A percentile compares a stretch with the other conserved stretches of the same genome.
phyloP scores from a whole-genome alignment of 1,140 invertebrate genomes.

The Halesus radiatus region DNA sequence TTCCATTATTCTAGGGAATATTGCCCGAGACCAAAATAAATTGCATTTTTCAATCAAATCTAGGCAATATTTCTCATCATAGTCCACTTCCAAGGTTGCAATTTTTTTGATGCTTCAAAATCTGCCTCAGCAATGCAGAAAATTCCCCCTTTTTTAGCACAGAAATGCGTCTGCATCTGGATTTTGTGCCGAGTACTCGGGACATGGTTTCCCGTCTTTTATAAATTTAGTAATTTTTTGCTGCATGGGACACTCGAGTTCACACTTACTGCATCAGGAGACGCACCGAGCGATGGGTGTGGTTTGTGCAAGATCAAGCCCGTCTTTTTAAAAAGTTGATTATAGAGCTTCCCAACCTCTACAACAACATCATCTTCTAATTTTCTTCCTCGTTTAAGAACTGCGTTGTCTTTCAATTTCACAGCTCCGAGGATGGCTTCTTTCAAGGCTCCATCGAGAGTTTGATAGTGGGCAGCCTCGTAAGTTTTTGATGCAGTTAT shows the following conservation, averaged over 20 bases:
- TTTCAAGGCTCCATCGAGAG: neutral
- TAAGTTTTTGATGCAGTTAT: slow-evolving; percentile 5
- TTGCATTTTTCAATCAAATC: neutral
- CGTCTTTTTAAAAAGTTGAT: neutral
- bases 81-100: neutral
- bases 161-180: neutral
- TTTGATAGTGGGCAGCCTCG: neutral
- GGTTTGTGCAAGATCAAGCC: neutral
- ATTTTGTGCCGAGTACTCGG: neutral
- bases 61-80: neutral
- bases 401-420: neutral
- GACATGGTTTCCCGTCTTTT: neutral
- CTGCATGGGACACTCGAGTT: neutral
- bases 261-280: neutral
- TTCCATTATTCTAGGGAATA: neutral
- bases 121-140: neutral
- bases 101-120: neutral
- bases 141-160: neutral
- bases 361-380: neutral
- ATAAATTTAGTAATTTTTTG: neutral
- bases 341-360: neutral
- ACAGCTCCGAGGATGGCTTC: neutral
- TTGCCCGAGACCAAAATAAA: neutral
- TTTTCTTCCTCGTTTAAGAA: neutral
- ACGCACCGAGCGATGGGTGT: neutral